phyloP scores from a whole-genome alignment of 2,888 invertebrate genomes.

The Microdon myrmicae region DNA sequence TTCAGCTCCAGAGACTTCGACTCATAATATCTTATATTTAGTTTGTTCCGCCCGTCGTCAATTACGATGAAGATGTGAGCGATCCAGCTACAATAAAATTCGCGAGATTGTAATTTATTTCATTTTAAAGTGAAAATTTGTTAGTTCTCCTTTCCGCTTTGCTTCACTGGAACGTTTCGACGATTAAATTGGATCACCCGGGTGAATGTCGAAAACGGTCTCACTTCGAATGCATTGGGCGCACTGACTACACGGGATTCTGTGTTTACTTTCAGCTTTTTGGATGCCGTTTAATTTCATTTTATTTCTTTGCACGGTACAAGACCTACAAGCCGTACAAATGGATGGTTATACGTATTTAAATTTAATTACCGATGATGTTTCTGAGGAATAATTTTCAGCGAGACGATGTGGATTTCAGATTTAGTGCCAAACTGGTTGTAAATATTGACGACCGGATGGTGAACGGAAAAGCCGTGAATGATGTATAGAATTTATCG shows the following conservation, averaged over 20 bases:
- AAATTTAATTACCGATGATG: slow-evolving; percentile 35
- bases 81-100: slow-evolving; percentile 2
- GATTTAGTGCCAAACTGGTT: neutral
- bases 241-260: no score
- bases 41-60: neutral
- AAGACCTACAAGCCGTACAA: neutral
- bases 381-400: slow-evolving; percentile 10
- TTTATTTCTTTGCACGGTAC: neutral
- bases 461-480: neutral
- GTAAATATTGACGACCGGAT: slow-evolving; percentile 10
- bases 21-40: no score
- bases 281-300: slow-evolving; percentile 18
- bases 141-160: slow-evolving; percentile 47
- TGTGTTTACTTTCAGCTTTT: slow-evolving; percentile 26
- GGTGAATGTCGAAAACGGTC: slow-evolving; percentile 38
- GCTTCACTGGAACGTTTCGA: slow-evolving; percentile 46
- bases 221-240: slow-evolving; percentile 32
- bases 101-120: slow-evolving; percentile 34
- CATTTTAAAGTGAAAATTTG: slow-evolving; percentile 39
- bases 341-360: slow-evolving; percentile 10
- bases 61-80: neutral
- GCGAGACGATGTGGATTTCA: slow-evolving; percentile 21
- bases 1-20: neutral
- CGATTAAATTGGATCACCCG: slow-evolving; percentile 44
- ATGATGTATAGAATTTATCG: neutral